These are phyloP conservation scores for Scaeva pyrastri DNA, from an alignment of 2,888 invertebrate genomes.

Conservation along the genomic window DNA sequence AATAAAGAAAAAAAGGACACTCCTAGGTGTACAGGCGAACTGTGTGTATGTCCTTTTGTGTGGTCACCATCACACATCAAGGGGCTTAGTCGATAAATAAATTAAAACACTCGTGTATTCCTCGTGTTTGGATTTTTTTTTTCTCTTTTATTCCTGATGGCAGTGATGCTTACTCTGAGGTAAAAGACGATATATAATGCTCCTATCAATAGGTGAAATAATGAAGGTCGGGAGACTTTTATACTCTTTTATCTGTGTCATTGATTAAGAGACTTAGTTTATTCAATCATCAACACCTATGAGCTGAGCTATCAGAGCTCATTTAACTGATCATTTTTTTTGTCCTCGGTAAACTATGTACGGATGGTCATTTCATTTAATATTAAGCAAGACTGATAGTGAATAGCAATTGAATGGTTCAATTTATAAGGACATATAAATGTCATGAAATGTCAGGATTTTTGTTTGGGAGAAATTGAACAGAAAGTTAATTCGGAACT, in stretches of 20 bases:
- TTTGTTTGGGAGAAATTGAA: no score
- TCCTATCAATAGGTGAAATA: neutral
- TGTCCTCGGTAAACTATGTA: no score
- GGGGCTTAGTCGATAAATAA: conserved; percentile 72
- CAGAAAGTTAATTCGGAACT: no score
- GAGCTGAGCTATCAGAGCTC: conserved; percentile 35
- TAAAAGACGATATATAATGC: neutral
- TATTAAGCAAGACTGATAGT: neutral
- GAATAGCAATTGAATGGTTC: neutral
- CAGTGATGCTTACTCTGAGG: neutral
- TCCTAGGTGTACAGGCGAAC: neutral
- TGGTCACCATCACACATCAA: conserved; percentile 49
- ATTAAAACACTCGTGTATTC: conserved; percentile 61
- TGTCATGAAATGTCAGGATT: neutral
- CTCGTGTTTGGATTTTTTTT: neutral
- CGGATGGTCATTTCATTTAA: neutral
- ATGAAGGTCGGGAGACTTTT: conserved; percentile 24
- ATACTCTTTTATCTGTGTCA: conserved; percentile 65
- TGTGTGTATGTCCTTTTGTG: conserved; percentile 39
- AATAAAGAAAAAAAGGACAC: conserved; percentile 9
- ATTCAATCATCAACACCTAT: conserved; percentile 66
- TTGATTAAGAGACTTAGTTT: conserved; percentile 69
- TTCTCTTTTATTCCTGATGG: conserved; percentile 9
- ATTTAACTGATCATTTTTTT: conserved; percentile 24
- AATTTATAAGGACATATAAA: neutral